A percentile compares a stretch with the other conserved stretches of the same genome.
These are phyloP conservation scores for Styela plicata DNA, from an alignment of 23 tunicate genomes.

Conservation along the genomic window DNA sequence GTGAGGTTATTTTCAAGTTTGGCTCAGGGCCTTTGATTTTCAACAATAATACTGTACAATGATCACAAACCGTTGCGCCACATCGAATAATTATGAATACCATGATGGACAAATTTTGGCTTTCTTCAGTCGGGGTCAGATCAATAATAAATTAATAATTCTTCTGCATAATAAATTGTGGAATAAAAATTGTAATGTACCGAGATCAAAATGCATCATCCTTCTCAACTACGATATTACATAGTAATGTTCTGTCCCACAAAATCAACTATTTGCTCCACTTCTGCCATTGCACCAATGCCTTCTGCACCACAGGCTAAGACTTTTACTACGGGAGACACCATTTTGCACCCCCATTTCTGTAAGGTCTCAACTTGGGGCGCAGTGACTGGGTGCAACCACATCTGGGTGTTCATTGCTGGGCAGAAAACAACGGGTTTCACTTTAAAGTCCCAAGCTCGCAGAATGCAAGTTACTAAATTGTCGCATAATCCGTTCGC, in stretches of 20 bases:
- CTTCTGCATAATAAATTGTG: too few species aligned
- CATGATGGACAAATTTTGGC: too few species aligned
- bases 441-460: slow-evolving; percentile 73
- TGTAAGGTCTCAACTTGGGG: slow-evolving; percentile 45
- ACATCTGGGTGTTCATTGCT: slow-evolving; percentile 98
- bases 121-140: too few species aligned
- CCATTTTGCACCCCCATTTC: slow-evolving; percentile 61
- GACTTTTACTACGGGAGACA: slow-evolving; percentile 66
- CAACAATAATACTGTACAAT: too few species aligned
- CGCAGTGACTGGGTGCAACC: slow-evolving; percentile 78
- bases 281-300: slow-evolving; percentile 70
- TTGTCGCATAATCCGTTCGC: slow-evolving; percentile 94
- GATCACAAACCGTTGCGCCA: too few species aligned
- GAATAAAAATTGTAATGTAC: too few species aligned
- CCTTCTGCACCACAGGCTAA: slow-evolving; percentile 94
- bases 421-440: slow-evolving; percentile 82
- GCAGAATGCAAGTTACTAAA: slow-evolving; percentile 67
- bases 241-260: neutral
- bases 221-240: too few species aligned
- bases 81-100: too few species aligned
- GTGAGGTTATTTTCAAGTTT: too few species aligned
- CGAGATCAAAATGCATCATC: too few species aligned
- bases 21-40: too few species aligned
- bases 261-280: slow-evolving; percentile 36
- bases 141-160: too few species aligned